phyloP scores from a whole-genome alignment of 64 coral and sea anemone genomes.

The Montipora capricornis region DNA sequence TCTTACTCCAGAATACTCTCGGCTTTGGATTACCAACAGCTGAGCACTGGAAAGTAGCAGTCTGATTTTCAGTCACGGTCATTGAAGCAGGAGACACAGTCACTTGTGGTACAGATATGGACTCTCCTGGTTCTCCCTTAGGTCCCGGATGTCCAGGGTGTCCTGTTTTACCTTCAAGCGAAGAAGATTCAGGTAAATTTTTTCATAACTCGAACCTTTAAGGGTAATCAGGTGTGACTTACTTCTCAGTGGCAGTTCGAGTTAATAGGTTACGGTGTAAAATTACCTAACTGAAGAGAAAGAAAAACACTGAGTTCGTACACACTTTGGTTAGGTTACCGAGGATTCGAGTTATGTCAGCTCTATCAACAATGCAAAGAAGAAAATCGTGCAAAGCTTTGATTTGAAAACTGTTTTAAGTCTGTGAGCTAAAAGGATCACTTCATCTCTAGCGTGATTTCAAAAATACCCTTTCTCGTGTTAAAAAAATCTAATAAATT shows the following conservation, averaged over 20 bases:
- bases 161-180: conserved; percentile 13
- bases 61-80: conserved; percentile 45
- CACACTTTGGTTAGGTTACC: neutral
- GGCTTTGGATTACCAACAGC: conserved; percentile 37
- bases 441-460: too few relatives aligned
- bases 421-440: too few relatives aligned
- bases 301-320: too few relatives aligned
- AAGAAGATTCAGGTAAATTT: neutral
- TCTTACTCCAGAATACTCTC: conserved; percentile 34
- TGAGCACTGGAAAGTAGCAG: conserved; percentile 43
- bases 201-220: neutral
- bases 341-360: neutral
- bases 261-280: too few relatives aligned
- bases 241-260: too few relatives aligned
- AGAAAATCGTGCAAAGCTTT: neutral
- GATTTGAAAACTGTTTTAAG: too few relatives aligned
- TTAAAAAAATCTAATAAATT: too few relatives aligned
- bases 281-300: too few relatives aligned
- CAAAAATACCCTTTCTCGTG: too few relatives aligned
- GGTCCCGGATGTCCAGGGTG: conserved; percentile 10
- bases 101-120: conserved; percentile 9
- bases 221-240: too few relatives aligned
- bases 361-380: too few relatives aligned
- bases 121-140: conserved; percentile 31
- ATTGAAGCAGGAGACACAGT: conserved; percentile 40